Percentiles rank a stretch among this genome's conserved stretches.
Evolutionary conservation across 2,888 invertebrate genomes (phyloP).

Genomic region (Theretra japonica): DNA sequence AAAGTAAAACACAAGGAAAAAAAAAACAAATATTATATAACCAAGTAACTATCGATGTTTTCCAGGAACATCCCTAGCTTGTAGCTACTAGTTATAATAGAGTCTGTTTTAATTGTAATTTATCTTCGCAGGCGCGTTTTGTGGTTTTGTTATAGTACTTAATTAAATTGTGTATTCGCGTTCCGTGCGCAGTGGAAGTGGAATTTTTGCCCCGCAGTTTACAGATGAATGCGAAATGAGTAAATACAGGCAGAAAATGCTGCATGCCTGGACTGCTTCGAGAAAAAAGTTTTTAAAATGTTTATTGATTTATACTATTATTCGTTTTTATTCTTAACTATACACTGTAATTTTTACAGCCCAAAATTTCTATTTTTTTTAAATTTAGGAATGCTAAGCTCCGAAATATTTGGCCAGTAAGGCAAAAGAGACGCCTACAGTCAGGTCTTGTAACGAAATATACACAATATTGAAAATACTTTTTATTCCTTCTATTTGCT

Average conservation of each 20-base stretch:
- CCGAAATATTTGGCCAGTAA: no score
- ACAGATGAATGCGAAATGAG: not conserved
- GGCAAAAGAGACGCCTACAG: no score
- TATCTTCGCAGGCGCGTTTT: slow-evolving; percentile 15
- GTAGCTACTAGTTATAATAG: slow-evolving; percentile 13
- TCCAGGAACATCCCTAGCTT: not conserved
- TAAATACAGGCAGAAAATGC: not conserved
- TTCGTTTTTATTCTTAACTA: no score
- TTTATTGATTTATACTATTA: no score
- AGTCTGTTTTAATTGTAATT: slow-evolving; percentile 21
- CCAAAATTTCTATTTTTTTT: no score
- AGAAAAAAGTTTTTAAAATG: not conserved
- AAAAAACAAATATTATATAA: no score
- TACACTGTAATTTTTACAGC: no score
- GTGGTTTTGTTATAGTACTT: slow-evolving; percentile 11
- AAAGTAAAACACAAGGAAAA: no score
- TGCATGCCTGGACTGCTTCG: not conserved
- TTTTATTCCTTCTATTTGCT: no score
- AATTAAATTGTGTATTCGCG: slow-evolving; percentile 23
- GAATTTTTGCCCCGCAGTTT: not conserved
- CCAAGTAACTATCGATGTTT: not conserved
- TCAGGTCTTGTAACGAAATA: no score
- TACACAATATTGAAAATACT: no score
- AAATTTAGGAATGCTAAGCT: no score
- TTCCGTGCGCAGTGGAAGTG: not conserved